phyloP scores from a whole-genome alignment of 2,888 invertebrate species.

The Dexiosoma caninum region DNA sequence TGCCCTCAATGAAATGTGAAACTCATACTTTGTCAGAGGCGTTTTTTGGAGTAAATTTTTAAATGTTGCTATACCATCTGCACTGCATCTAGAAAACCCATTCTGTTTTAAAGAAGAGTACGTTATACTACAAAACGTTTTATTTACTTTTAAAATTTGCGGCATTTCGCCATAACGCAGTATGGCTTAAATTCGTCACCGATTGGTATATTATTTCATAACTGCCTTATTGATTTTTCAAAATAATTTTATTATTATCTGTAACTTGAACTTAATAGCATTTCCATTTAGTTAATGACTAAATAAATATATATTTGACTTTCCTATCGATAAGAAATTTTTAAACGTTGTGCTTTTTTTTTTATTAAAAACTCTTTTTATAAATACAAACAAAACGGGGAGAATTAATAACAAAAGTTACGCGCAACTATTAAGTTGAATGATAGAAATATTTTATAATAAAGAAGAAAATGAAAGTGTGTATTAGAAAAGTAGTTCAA shows the following conservation, averaged over 20 bases:
- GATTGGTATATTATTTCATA: not conserved
- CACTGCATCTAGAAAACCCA: too few species aligned
- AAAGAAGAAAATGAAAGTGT: too few species aligned
- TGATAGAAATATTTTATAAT: too few species aligned
- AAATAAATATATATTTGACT: conserved; percentile 8
- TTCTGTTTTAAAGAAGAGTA: too few species aligned
- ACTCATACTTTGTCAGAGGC: too few species aligned
- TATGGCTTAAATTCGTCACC: not conserved
- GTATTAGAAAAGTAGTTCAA: not conserved
- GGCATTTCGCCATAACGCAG: too few species aligned
- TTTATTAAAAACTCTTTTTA: not conserved
- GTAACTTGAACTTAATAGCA: not conserved
- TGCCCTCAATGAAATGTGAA: too few species aligned
- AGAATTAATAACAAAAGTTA: not conserved
- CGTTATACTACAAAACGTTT: too few species aligned
- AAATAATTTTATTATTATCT: not conserved
- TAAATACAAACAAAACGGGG: not conserved
- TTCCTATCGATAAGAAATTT: not conserved
- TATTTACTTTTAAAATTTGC: too few species aligned
- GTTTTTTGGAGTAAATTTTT: too few species aligned
- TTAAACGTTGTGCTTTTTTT: not conserved
- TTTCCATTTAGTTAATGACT: not conserved
- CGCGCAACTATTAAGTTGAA: not conserved
- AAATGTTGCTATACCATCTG: too few species aligned
- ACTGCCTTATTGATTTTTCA: not conserved